A percentile compares a stretch with the other conserved stretches of the same genome.
phyloP scores from a whole-genome alignment of 2,888 invertebrate genomes.

The Troides aeacus region DNA sequence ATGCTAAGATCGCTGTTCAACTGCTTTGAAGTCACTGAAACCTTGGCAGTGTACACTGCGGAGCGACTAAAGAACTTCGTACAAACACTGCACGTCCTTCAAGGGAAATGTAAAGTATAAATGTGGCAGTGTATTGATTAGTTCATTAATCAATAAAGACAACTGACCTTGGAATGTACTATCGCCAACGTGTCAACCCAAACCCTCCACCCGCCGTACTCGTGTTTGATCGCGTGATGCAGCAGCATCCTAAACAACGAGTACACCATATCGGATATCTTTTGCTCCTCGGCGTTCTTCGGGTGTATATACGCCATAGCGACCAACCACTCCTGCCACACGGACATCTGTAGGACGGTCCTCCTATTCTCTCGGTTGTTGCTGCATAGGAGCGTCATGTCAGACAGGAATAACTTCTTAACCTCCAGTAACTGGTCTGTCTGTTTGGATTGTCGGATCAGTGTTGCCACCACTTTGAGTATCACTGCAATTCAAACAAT shows the following conservation, averaged over 20 bases:
- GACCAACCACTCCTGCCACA: conserved; percentile 99
- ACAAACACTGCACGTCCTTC: no score
- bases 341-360: conserved; percentile 99
- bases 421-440: conserved; percentile 94
- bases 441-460: conserved; percentile 97
- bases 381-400: conserved; percentile 98
- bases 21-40: no score
- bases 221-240: conserved; percentile 99
- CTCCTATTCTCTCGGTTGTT: conserved; percentile 98
- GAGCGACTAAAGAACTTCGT: no score
- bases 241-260: conserved; percentile 97
- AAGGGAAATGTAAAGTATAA: no score
- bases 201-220: conserved; percentile 99
- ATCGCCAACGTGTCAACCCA: conserved; percentile 99
- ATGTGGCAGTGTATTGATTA: no score
- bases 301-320: conserved; percentile 99
- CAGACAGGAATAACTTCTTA: conserved; percentile 97
- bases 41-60: no score
- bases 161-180: conserved; percentile 96
- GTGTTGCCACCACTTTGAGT: conserved; percentile 97
- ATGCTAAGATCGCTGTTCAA: no score
- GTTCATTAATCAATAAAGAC: not conserved
- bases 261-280: conserved; percentile 99
- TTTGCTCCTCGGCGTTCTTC: conserved; percentile 95
- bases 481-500: conserved; percentile 84